Percentiles rank a stretch among this genome's conserved stretches.
Conservation (phyloP, 2,888 invertebrate genomes). For the Drosophila stalkeri region DNA sequence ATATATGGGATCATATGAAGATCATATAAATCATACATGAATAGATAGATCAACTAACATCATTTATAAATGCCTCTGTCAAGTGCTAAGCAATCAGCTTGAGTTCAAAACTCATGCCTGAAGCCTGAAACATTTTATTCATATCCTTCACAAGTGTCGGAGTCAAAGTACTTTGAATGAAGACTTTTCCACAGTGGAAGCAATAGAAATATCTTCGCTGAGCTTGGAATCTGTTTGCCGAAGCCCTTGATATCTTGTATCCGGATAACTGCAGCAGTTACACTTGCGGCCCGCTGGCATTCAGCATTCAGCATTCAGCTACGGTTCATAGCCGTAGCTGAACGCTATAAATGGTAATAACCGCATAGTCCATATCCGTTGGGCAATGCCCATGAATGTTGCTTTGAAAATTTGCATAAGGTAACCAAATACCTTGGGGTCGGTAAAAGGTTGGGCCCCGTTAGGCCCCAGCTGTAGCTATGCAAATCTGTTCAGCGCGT, state of each 20-base stretch:
- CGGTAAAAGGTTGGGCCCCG: conserved; percentile 59
- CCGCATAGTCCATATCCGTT: conserved; percentile 58
- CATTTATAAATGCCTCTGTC: background rate
- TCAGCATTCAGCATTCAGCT: conserved; percentile 13
- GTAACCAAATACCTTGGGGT: conserved; percentile 58
- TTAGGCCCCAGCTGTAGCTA: conserved; percentile 38
- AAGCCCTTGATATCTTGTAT: background rate
- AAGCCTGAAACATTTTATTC: background rate
- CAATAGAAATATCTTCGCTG: conserved; percentile 3
- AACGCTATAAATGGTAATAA: conserved; percentile 46
- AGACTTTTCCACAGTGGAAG: background rate
- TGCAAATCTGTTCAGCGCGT: conserved; percentile 39
- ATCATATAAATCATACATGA: background rate
- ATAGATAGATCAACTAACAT: background rate
- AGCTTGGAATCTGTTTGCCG: background rate
- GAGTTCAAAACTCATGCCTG: too few relatives aligned
- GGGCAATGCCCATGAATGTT: conserved; percentile 61
- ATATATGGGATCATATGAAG: background rate
- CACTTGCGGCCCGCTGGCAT: conserved; percentile 29
- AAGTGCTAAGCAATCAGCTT: background rate
- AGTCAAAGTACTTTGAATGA: background rate
- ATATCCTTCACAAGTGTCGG: background rate
- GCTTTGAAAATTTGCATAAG: conserved; percentile 61
- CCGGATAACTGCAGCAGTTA: conserved; percentile 15
- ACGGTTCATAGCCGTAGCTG: conserved; percentile 20